These are phyloP conservation scores for Leptinotarsa lineolata DNA, from an alignment of 1,140 invertebrate genomes.

Conservation along the genomic window DNA sequence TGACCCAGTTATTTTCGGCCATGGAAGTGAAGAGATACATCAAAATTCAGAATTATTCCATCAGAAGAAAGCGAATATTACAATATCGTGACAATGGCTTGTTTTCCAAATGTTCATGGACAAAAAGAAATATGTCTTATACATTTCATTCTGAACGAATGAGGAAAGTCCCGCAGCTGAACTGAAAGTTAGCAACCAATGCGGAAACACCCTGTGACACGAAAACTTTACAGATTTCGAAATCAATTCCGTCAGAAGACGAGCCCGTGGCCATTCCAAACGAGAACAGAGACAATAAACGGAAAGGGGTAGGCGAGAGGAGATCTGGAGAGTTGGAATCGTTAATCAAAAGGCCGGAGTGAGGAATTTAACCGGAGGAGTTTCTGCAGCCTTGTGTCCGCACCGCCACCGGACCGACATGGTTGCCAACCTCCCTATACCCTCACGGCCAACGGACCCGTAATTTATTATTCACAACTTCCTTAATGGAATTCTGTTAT, in stretches of 20 bases:
- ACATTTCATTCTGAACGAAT: too few relatives aligned
- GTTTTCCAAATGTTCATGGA: too few relatives aligned
- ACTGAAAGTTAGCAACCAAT: too few relatives aligned
- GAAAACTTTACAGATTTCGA: background rate
- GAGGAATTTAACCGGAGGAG: conserved; percentile 42
- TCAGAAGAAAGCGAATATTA: too few relatives aligned
- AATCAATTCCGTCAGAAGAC: background rate
- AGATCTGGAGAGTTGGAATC: conserved; percentile 42
- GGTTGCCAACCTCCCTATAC: conserved; percentile 37
- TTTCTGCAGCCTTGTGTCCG: conserved; percentile 45
- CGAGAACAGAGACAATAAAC: conserved; percentile 22
- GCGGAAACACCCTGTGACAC: too few relatives aligned
- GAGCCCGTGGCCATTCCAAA: conserved; percentile 25
- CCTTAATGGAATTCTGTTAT: conserved; percentile 53
- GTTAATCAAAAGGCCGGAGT: conserved; percentile 50
- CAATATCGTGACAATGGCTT: too few relatives aligned
- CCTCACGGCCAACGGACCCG: conserved; percentile 39
- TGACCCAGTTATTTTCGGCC: too few relatives aligned
- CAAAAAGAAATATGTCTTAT: too few relatives aligned
- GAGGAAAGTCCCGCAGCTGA: too few relatives aligned
- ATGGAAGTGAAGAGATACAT: too few relatives aligned
- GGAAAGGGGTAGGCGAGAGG: conserved; percentile 24
- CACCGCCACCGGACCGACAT: conserved; percentile 50
- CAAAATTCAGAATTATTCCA: too few relatives aligned
- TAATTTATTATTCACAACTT: conserved; percentile 55